These are phyloP conservation scores for Dasyornis broadbenti DNA, from an alignment of 2,113 vertebrate species.

Conservation along the genomic window DNA sequence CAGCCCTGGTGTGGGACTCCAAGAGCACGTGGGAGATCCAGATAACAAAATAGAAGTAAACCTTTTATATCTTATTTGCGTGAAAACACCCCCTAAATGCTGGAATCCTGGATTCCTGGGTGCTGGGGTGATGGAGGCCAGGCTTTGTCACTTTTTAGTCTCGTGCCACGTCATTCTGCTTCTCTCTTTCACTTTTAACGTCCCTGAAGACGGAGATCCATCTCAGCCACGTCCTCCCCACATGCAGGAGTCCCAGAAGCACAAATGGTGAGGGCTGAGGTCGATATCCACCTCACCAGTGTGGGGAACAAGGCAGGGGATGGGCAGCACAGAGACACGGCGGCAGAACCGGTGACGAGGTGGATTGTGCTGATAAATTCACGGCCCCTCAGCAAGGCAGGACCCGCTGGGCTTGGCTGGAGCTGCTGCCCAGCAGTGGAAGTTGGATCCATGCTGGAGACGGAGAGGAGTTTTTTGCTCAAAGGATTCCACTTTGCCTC, in stretches of 20 bases:
- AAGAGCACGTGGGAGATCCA: not conserved
- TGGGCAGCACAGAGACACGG: fast-evolving
- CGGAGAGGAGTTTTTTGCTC: fast-evolving
- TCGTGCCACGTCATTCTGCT: not conserved
- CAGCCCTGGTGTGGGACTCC: not conserved
- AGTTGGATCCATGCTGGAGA: not conserved
- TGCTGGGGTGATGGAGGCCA: not conserved
- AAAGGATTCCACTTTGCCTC: not conserved
- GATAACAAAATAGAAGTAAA: not conserved
- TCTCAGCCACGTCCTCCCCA: fast-evolving
- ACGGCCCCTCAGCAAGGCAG: fast-evolving
- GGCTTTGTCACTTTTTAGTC: not conserved
- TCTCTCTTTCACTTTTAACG: not conserved
- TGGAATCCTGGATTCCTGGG: too few species aligned
- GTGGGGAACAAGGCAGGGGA: not conserved
- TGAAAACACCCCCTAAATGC: fast-evolving
- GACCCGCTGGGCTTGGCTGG: not conserved
- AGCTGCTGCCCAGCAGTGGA: not conserved
- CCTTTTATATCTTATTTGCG: fast-evolving
- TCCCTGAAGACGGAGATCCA: not conserved
- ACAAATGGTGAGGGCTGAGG: not conserved
- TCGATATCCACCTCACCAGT: fast-evolving
- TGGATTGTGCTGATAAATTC: not conserved
- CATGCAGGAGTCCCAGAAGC: not conserved
- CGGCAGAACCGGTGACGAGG: not conserved